phyloP scores from a whole-genome alignment of 2,797 vertebrate species.

The Petrocephalus schoutedeni region DNA sequence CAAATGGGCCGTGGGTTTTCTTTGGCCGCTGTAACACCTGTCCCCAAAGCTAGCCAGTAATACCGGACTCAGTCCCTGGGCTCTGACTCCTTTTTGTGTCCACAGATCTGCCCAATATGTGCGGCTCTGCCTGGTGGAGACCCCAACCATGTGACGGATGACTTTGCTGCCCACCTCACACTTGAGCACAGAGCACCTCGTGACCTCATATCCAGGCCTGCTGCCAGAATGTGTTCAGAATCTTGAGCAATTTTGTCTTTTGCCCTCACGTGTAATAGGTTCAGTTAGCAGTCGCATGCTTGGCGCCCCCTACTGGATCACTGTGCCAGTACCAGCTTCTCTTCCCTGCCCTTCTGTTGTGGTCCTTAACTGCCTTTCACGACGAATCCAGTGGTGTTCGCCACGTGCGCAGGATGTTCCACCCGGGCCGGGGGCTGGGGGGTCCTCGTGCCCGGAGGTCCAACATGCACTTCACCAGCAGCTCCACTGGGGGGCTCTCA shows the following conservation, averaged over 20 bases:
- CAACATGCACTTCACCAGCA: conserved; percentile 99
- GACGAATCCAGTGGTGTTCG: conserved; percentile 98
- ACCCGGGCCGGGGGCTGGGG: conserved; percentile 90
- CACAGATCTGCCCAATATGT: conserved; percentile 98
- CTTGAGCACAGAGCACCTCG: conserved; percentile 99
- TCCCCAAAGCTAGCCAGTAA: not conserved
- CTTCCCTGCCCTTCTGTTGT: not conserved
- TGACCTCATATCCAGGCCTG: conserved; percentile 96
- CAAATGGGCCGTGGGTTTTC: not conserved
- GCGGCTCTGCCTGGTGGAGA: conserved; percentile 97
- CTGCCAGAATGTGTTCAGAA: not conserved
- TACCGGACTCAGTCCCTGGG: not conserved
- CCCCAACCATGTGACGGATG: conserved; percentile 98
- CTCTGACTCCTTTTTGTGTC: conserved; percentile 19
- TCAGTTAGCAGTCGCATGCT: not conserved
- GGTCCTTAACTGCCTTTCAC: conserved; percentile 48
- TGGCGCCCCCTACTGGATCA: not conserved
- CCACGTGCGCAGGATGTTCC: conserved; percentile 98
- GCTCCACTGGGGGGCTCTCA: conserved; percentile 89
- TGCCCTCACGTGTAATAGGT: not conserved
- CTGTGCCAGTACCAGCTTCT: not conserved
- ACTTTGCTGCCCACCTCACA: conserved; percentile 98
- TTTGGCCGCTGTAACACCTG: not conserved
- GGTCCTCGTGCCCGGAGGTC: conserved; percentile 92
- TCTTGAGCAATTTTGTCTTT: not conserved